Evolutionary conservation across 2,888 invertebrate genomes (phyloP), one percentile per base, ranked within the genome.

Genomic region (Chirona hameri): DNA sequence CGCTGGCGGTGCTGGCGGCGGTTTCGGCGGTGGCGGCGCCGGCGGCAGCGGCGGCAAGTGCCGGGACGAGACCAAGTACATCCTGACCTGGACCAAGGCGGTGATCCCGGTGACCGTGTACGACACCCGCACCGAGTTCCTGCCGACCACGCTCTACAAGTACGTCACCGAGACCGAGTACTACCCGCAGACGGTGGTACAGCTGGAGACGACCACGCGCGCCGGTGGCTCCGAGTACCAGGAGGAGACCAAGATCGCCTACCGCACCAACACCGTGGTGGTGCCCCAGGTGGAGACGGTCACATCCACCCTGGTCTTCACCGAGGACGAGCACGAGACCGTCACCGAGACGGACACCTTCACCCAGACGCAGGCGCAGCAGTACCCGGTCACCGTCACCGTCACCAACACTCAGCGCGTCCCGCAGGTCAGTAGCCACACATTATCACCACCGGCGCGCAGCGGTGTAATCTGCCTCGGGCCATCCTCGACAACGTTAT

Each of bases 91-190:
- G 80, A 80, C 80, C 80, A 80, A 80, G 80, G 80, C 55, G 12
- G 80, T 80, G 27, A 80, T 80, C 52, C 80, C 52, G 52, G 80
- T 80, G 27, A 80, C 80, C 52, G 52, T 80, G 52, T 80, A 80
- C 52, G 80, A 80, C 80, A 80, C 80, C 52, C 80, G 80, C 80
- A 80, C 80, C 52, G 80, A 80, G 48, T 52, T 21, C 80, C 80
- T 80, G 80, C 80, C 80, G 27, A 80, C 80, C 80, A 80, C 80
- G n/a, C 80, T 80, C 52, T 80, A 80, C 80, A 80, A 80, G 52
- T 80, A 80, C 80, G 80, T 80, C 52, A 80, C 80, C 27, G 52
- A 80, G 80, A 80, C 80, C 80, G 52, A 80, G 80, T 80, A 52
- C 52, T 80, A 80, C 80, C 52, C 52, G n/a, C 52, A 29, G 52